phyloP scores from a whole-genome alignment of 2,113 vertebrate species.

The Genyomyrus donnyi region DNA sequence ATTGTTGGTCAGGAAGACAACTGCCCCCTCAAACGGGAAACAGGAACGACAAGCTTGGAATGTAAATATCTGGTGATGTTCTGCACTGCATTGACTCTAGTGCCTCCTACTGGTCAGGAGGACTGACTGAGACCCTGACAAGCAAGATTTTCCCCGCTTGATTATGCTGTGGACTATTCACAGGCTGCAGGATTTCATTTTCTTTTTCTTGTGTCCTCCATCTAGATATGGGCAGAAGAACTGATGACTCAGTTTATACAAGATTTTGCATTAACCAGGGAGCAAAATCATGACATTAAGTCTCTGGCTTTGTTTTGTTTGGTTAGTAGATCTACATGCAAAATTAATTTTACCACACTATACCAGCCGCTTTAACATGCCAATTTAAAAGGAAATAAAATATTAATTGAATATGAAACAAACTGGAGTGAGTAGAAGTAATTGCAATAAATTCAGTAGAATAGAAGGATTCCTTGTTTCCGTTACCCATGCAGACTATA shows the following conservation, averaged over 20 bases:
- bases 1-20: not conserved
- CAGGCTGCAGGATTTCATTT: not conserved
- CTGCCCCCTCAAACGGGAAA: not conserved
- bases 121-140: not conserved
- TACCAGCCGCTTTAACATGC: not conserved
- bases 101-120: not conserved
- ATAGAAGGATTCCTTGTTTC: not conserved
- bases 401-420: not conserved
- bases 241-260: not conserved
- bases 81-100: not conserved
- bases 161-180: not conserved
- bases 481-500: not conserved
- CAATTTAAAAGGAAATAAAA: not conserved
- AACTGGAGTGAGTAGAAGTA: not conserved
- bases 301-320: not conserved
- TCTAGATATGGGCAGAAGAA: not conserved
- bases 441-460: not conserved
- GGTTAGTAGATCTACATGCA: not conserved
- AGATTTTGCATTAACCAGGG: not conserved
- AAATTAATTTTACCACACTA: not conserved
- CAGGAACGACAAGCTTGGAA: not conserved
- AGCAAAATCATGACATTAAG: not conserved
- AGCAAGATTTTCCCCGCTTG: not conserved
- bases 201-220: not conserved
- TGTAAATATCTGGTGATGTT: not conserved